Percentiles rank a stretch among this genome's conserved stretches.
Evolutionary conservation across 1,140 invertebrate genomes (phyloP).

Genomic region (Bilobella aurantiaca): DNA sequence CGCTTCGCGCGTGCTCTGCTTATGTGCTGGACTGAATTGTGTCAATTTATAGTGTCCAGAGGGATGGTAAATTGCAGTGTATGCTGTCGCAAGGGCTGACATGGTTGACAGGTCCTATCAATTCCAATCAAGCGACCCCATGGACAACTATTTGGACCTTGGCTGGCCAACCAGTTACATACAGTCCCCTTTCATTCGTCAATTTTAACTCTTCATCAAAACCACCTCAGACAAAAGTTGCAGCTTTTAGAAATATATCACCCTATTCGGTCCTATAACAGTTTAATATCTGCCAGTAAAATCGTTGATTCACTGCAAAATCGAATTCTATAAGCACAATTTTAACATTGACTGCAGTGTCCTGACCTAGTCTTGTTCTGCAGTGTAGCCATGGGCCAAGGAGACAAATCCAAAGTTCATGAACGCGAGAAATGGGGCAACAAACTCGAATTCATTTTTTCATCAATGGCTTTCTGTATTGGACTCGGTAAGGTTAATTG

Average conservation of each 20-base stretch:
- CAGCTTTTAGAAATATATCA: too few relatives aligned
- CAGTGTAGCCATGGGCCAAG: neutral
- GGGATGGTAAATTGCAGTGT: neutral
- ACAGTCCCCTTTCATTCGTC: too few relatives aligned
- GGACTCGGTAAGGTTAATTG: constrained; percentile 24
- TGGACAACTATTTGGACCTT: neutral
- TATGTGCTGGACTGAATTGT: too few relatives aligned
- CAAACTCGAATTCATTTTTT: constrained; percentile 32
- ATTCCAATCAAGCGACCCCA: neutral
- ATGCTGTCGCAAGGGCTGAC: neutral
- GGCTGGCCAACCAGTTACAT: neutral
- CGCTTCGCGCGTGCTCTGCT: too few relatives aligned
- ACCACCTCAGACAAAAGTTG: too few relatives aligned
- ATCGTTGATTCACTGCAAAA: too few relatives aligned
- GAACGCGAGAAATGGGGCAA: constrained; percentile 34
- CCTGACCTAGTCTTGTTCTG: too few relatives aligned
- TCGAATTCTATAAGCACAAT: too few relatives aligned
- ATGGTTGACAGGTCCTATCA: neutral
- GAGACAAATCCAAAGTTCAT: constrained; percentile 3
- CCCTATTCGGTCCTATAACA: too few relatives aligned
- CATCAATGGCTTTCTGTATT: constrained; percentile 31
- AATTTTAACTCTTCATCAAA: too few relatives aligned
- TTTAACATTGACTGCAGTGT: too few relatives aligned
- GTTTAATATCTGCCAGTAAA: too few relatives aligned
- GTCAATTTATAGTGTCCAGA: neutral